Percentiles rank a stretch among this genome's conserved stretches.
These are phyloP conservation scores for Scrobipalpa atriplicella DNA, from an alignment of 2,888 invertebrate species.

Conservation along the genomic window DNA sequence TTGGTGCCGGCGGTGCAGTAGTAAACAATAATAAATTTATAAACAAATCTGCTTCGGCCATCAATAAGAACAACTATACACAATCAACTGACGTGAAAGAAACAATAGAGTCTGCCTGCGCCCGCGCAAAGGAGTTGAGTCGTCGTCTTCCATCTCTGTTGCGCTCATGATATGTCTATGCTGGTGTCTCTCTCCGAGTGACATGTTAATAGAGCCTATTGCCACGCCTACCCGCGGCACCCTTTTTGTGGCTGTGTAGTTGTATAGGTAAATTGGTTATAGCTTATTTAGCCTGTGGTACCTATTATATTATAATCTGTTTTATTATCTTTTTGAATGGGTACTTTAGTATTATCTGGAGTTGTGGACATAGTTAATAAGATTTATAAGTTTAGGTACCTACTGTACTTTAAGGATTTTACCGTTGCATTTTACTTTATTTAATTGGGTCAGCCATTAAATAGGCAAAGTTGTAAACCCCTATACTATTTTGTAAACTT, in stretches of 20 bases:
- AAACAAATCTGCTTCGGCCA: slow-evolving; percentile 37
- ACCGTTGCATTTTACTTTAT: no score
- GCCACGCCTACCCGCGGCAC: slow-evolving; percentile 54
- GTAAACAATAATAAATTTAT: slow-evolving; percentile 4
- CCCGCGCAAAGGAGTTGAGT: slow-evolving; percentile 55
- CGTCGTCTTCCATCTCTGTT: slow-evolving; percentile 43
- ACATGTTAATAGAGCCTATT: slow-evolving; percentile 65
- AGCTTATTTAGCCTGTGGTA: neutral
- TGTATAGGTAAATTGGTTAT: slow-evolving; percentile 7
- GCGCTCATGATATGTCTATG: slow-evolving; percentile 43
- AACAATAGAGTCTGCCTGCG: slow-evolving; percentile 56
- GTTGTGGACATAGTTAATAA: no score
- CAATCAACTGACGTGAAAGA: slow-evolving; percentile 49
- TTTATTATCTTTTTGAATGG: no score
- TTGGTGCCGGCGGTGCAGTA: neutral
- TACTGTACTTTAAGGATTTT: no score
- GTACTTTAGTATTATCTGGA: no score
- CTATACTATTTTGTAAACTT: no score
- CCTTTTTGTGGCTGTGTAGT: slow-evolving; percentile 34
- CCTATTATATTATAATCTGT: no score
- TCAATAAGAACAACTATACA: slow-evolving; percentile 48
- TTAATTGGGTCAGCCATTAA: no score
- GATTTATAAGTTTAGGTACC: no score
- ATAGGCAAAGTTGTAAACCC: no score
- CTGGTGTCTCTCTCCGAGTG: slow-evolving; percentile 54